Conservation (phyloP, 1,140 invertebrate genomes). For the Liolophura sinensis region DNA sequence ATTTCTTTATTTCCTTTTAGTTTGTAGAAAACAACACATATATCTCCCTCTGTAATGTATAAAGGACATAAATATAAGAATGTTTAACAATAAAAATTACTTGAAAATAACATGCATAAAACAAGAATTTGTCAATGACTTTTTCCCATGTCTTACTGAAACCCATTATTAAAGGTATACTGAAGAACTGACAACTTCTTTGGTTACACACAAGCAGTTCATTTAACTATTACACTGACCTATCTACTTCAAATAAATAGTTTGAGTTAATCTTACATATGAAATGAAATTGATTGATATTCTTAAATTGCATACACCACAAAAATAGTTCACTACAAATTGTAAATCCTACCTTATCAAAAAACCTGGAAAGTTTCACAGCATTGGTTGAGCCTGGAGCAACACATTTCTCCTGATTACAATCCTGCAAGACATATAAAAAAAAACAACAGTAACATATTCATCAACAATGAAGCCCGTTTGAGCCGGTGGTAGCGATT, state of each 20-base stretch:
- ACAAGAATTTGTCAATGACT: background rate
- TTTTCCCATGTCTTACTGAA: background rate
- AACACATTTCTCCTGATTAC: conserved; percentile 73
- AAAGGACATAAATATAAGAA: background rate
- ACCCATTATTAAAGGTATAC: too few relatives aligned
- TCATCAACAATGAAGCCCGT: background rate
- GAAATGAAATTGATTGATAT: background rate
- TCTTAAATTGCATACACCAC: background rate
- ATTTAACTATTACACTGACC: background rate
- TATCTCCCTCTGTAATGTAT: background rate
- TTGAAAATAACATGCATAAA: background rate
- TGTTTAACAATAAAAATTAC: background rate
- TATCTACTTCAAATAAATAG: background rate
- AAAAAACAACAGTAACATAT: conserved; percentile 22
- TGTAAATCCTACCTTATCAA: conserved; percentile 78
- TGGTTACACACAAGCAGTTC: background rate
- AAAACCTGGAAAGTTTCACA: conserved; percentile 89
- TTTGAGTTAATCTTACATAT: background rate
- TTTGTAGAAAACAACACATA: conserved; percentile 1
- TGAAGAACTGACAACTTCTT: too few relatives aligned
- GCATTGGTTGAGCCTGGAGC: conserved; percentile 90
- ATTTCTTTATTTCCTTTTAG: background rate
- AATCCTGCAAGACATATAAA: conserved; percentile 58
- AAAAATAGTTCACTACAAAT: background rate
- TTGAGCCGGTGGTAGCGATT: too few relatives aligned